phyloP scores from a whole-genome alignment of 2,797 vertebrate species.

The Pangasius larnaudii region DNA sequence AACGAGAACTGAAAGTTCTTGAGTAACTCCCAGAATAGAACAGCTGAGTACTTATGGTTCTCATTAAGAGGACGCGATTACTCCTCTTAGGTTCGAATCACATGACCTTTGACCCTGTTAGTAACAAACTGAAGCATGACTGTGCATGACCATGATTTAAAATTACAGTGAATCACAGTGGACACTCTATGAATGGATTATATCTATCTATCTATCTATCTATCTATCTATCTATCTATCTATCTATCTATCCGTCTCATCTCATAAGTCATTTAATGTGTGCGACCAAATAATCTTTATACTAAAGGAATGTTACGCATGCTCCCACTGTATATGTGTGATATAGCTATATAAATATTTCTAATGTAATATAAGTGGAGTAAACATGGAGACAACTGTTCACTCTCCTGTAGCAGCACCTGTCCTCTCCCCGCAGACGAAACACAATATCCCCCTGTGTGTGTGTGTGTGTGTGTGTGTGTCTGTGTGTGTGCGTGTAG shows the following conservation, averaged over 20 bases:
- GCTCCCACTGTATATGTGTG: neutral
- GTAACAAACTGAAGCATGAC: neutral
- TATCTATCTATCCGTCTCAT: neutral
- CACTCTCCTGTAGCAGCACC: constrained; percentile 25
- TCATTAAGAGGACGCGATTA: neutral
- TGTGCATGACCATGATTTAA: neutral
- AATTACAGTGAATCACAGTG: neutral
- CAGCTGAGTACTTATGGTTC: constrained; percentile 11
- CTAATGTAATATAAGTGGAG: constrained; percentile 25
- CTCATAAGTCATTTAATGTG: neutral
- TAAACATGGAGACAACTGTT: constrained; percentile 26
- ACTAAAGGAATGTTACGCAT: neutral
- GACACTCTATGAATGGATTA: neutral
- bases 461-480: constrained; percentile 17
- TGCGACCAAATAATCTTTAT: neutral
- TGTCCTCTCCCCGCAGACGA: constrained; percentile 19
- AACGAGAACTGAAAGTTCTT: constrained; percentile 9
- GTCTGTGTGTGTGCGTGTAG: neutral
- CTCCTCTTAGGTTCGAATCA: neutral
- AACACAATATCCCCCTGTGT: constrained; percentile 12
- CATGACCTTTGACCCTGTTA: neutral
- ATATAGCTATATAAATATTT: constrained; percentile 18
- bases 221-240: neutral
- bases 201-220: neutral
- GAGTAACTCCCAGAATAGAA: constrained; percentile 28